A percentile compares a stretch with the other conserved stretches of the same genome.
Conservation (phyloP, 2,113 vertebrate genomes). For the Barnardius zonarius region DNA sequence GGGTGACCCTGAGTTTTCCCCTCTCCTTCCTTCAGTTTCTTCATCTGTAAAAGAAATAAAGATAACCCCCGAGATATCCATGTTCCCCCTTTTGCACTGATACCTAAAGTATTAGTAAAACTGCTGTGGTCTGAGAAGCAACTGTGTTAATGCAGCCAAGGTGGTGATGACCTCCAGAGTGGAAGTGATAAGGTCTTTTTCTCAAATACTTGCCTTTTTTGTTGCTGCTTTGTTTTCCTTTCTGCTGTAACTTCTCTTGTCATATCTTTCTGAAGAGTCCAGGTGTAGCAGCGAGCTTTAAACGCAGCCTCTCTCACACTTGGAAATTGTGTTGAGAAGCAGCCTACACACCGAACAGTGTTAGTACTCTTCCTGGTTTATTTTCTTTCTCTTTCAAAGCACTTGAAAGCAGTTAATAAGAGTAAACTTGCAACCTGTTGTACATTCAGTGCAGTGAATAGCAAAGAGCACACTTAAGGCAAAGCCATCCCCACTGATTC, state of each 20-base stretch:
- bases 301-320: conserved; percentile 12
- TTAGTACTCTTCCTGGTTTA: conserved; percentile 22
- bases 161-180: neutral
- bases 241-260: neutral
- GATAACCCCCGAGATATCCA: neutral
- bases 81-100: neutral
- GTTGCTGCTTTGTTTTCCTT: neutral
- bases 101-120: neutral
- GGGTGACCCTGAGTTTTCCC: conserved; percentile 29
- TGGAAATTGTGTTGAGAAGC: conserved; percentile 35
- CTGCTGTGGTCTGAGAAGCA: neutral
- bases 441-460: neutral
- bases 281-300: neutral
- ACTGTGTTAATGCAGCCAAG: neutral
- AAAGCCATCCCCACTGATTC: neutral
- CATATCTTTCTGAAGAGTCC: neutral
- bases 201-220: neutral
- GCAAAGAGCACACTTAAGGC: neutral
- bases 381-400: conserved; percentile 36
- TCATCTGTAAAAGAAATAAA: neutral
- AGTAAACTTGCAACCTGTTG: conserved; percentile 61
- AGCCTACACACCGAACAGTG: neutral
- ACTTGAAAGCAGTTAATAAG: conserved; percentile 31
- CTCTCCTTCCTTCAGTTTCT: neutral
- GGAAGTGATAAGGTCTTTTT: neutral